These are phyloP conservation scores for Falco naumanni DNA, from an alignment of 2,797 vertebrate species.

Conservation along the genomic window DNA sequence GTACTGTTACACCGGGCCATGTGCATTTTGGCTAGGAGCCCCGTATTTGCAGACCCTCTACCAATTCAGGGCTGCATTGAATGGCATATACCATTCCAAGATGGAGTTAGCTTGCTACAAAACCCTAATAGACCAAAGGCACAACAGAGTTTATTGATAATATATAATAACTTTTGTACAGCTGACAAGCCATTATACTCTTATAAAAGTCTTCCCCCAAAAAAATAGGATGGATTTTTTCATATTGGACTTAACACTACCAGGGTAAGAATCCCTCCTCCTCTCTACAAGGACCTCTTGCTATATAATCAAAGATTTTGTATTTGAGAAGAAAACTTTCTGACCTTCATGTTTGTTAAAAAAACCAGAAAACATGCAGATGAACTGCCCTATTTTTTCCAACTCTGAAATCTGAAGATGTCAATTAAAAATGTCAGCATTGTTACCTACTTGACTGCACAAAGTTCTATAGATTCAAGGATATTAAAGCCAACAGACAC, in stretches of 20 bases:
- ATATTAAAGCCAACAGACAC: slow-evolving; percentile 22
- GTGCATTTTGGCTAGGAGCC: neutral
- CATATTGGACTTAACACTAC: neutral
- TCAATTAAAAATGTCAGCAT: slow-evolving; percentile 47
- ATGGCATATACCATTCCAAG: neutral
- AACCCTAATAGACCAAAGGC: neutral
- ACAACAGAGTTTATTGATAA: neutral
- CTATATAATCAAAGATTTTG: neutral
- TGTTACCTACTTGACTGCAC: slow-evolving; percentile 15
- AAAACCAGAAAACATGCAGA: neutral
- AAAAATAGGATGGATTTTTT: neutral
- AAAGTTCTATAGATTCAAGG: slow-evolving; percentile 28
- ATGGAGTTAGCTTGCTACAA: neutral
- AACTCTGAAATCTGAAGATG: slow-evolving; percentile 14
- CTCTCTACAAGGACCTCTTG: neutral
- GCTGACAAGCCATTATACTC: neutral
- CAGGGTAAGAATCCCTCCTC: neutral
- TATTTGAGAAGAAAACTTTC: slow-evolving; percentile 16
- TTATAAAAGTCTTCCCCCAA: neutral
- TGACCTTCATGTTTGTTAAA: slow-evolving; percentile 36
- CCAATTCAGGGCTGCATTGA: neutral
- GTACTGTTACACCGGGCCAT: neutral
- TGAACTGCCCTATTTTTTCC: slow-evolving; percentile 22
- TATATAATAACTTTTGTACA: neutral
- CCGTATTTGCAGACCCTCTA: neutral